Conservation (phyloP, 2,797 vertebrate genomes). For the Syndactyla subalaris region DNA sequence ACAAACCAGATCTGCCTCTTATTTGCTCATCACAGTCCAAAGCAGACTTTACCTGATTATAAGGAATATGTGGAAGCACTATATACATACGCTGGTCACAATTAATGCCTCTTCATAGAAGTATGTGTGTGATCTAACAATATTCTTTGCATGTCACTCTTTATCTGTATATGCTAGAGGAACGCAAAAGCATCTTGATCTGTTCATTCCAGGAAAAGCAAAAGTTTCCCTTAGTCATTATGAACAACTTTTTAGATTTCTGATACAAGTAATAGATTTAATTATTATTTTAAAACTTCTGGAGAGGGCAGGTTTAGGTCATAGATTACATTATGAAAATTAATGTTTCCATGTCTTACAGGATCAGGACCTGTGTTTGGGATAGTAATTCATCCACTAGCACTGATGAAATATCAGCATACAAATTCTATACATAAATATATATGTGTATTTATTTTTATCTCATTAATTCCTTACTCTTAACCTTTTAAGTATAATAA, state of each 20-base stretch:
- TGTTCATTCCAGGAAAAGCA: neutral
- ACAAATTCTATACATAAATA: neutral
- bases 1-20: neutral
- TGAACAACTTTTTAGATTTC: neutral
- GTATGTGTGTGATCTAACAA: neutral
- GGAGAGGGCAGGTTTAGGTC: neutral
- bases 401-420: neutral
- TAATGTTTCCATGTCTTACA: neutral
- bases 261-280: neutral
- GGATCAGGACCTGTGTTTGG: neutral
- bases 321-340: neutral
- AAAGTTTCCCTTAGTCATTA: neutral
- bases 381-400: neutral
- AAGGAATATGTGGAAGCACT: neutral
- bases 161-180: neutral
- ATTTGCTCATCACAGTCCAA: neutral
- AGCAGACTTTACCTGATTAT: neutral
- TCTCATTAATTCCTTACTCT: neutral
- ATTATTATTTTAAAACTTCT: neutral
- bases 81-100: neutral
- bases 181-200: neutral
- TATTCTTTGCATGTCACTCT: neutral
- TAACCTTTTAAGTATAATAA: slow-evolving; percentile 58
- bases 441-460: slow-evolving; percentile 15
- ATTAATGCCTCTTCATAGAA: neutral